Conservation (phyloP, 2,113 vertebrate genomes). For the sheep (Ovis aries) region DNA sequence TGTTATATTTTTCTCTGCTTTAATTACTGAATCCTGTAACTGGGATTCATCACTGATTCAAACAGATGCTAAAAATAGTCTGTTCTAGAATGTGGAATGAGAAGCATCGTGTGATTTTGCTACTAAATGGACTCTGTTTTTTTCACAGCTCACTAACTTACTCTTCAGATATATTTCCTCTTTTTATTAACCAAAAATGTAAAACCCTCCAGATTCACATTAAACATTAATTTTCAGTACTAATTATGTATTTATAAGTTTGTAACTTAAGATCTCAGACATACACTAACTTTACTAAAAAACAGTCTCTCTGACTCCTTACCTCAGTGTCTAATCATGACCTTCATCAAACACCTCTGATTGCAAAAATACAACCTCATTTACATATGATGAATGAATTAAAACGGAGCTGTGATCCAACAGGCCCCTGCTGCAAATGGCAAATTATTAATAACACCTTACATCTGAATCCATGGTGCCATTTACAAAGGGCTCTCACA, state of each 20-base stretch:
- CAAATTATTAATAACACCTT: conserved; percentile 6
- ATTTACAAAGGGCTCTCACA: neutral
- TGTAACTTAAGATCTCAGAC: neutral
- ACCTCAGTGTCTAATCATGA: neutral
- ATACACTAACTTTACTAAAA: neutral
- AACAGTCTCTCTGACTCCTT: neutral
- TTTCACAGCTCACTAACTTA: neutral
- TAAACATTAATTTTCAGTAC: neutral
- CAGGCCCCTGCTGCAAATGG: neutral
- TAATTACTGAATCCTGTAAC: conserved; percentile 53
- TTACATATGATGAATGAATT: conserved; percentile 13
- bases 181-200: conserved; percentile 20
- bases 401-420: conserved; percentile 1
- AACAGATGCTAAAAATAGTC: conserved; percentile 59
- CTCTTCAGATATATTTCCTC: conserved; percentile 10
- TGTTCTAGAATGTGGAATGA: conserved; percentile 18
- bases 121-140: conserved; percentile 27
- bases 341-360: conserved; percentile 36
- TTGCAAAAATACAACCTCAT: neutral
- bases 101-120: conserved; percentile 6
- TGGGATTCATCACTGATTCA: conserved; percentile 50
- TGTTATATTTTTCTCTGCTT: conserved; percentile 51
- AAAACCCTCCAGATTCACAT: neutral
- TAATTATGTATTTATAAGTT: neutral
- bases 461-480: neutral